A percentile compares a stretch with the other conserved stretches of the same genome.
Evolutionary conservation across 2,113 vertebrate genomes (phyloP).

Genomic region (Leucopternis melanops): DNA sequence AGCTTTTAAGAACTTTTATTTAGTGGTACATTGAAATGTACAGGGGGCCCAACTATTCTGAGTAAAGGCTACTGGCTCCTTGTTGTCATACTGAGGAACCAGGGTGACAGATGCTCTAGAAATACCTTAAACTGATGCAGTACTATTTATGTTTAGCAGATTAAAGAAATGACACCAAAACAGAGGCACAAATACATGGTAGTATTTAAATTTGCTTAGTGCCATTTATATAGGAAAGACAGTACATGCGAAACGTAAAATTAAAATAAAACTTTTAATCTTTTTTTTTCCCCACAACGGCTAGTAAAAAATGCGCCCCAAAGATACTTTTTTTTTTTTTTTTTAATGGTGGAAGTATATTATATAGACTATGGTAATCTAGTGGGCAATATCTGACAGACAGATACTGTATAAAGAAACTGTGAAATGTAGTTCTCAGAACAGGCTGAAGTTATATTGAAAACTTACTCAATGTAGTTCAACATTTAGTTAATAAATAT

Average conservation of each 20-base stretch:
- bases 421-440: conserved; percentile 44
- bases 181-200: background rate
- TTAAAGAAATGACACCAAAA: background rate
- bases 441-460: conserved; percentile 48
- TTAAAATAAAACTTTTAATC: background rate
- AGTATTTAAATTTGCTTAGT: background rate
- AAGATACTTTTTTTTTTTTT: background rate
- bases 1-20: background rate
- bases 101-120: background rate
- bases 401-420: conserved; percentile 49
- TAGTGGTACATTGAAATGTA: background rate
- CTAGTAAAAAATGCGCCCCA: background rate
- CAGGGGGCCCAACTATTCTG: background rate
- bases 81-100: background rate
- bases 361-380: conserved; percentile 46
- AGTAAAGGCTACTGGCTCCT: background rate
- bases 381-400: conserved; percentile 59
- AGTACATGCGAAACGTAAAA: background rate
- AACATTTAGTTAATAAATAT: conserved; percentile 92
- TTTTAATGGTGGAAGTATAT: background rate
- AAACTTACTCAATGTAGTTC: conserved; percentile 85
- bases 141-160: background rate
- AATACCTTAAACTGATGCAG: background rate
- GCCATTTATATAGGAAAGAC: background rate
- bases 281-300: background rate